Conservation (phyloP, 2,888 invertebrate genomes). For the Ophion slaviceki region DNA sequence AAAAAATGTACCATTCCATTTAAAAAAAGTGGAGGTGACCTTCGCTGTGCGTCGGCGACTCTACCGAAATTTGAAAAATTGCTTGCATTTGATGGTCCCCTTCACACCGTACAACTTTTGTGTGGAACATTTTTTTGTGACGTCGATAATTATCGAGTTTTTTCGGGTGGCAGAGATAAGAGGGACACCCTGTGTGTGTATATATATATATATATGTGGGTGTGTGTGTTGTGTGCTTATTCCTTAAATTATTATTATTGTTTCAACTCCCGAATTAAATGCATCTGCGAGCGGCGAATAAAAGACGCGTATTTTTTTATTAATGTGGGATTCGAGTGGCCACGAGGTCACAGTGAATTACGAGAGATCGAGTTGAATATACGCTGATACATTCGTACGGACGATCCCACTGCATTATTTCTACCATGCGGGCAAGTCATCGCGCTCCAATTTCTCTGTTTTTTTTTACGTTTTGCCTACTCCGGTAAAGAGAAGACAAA, state of each 20-base stretch:
- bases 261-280: conserved; percentile 6
- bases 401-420: conserved; percentile 27
- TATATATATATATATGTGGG: no score
- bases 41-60: no score
- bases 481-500: background rate
- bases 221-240: no score
- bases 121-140: no score
- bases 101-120: no score
- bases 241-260: background rate
- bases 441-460: conserved; percentile 29
- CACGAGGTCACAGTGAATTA: conserved; percentile 37
- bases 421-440: conserved; percentile 49
- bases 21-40: no score
- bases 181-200: no score
- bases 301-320: conserved; percentile 41
- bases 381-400: conserved; percentile 4
- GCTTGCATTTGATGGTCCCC: no score
- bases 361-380: conserved; percentile 34
- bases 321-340: conserved; percentile 52
- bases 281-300: conserved; percentile 7
- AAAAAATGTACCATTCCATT: no score
- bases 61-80: no score
- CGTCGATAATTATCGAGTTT: no score
- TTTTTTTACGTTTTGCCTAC: background rate
- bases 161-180: no score